A percentile compares a stretch with the other conserved stretches of the same genome.
phyloP scores from a whole-genome alignment of 2,797 vertebrate species.

The Centropyge bicolor region DNA sequence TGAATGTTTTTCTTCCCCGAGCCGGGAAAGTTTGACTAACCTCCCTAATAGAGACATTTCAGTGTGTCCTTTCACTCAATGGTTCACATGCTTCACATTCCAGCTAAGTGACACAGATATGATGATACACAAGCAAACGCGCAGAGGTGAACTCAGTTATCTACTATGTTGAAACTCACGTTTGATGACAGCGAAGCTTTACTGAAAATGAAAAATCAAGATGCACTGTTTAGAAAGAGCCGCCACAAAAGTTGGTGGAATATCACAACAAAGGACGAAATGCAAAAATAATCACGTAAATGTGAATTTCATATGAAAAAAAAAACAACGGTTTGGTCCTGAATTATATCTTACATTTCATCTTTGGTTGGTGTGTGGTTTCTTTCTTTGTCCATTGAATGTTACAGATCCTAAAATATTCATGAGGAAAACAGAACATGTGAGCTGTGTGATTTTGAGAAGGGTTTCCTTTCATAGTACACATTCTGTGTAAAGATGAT shows the following conservation, averaged over 20 bases:
- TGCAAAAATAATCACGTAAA: background rate
- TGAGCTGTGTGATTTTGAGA: constrained; percentile 2
- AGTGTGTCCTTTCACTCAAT: constrained; percentile 56
- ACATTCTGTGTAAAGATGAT: background rate
- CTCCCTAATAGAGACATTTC: constrained; percentile 58
- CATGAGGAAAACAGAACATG: background rate
- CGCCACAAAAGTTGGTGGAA: background rate
- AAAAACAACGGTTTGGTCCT: background rate
- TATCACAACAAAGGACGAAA: background rate
- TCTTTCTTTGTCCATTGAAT: background rate
- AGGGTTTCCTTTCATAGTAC: too few relatives aligned
- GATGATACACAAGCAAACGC: constrained; percentile 50
- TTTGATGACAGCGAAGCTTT: background rate
- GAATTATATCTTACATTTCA: background rate
- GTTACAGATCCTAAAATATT: background rate
- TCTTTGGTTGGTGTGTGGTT: background rate
- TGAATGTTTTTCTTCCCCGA: constrained; percentile 61
- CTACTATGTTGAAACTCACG: background rate
- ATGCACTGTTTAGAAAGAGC: background rate
- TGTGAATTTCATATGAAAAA: background rate
- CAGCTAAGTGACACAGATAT: constrained; percentile 61
- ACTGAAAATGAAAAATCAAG: background rate
- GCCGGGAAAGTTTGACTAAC: constrained; percentile 60
- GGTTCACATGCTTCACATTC: constrained; percentile 75
- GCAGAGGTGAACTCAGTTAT: background rate